phyloP scores from a whole-genome alignment of 2,888 invertebrate species.

The Eucera pruinosa region DNA sequence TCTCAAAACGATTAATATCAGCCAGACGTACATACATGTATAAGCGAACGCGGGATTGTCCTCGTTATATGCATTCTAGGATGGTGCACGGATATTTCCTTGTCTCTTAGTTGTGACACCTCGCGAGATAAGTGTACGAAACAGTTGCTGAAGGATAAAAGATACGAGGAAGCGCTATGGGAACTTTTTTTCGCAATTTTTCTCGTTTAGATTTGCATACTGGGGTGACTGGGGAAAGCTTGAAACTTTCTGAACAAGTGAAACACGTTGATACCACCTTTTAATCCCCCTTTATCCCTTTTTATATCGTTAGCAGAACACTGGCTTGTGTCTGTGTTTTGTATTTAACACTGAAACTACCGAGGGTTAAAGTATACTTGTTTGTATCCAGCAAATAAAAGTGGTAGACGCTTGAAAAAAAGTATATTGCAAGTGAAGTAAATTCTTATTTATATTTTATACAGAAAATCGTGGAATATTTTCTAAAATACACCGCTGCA shows the following conservation, averaged over 20 bases:
- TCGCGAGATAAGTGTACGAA: slow-evolving; percentile 6
- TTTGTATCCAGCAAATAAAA: too few species aligned
- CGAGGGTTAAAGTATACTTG: too few species aligned
- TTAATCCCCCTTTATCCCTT: background rate
- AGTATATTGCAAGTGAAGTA: too few species aligned
- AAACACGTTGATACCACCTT: too few species aligned
- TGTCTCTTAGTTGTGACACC: background rate
- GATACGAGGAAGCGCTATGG: background rate
- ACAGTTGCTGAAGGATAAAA: slow-evolving; percentile 7
- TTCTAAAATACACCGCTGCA: too few species aligned
- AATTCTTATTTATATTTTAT: too few species aligned
- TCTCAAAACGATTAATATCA: slow-evolving; percentile 51
- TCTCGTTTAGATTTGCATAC: background rate
- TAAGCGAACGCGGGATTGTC: slow-evolving; percentile 6
- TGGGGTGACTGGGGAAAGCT: background rate
- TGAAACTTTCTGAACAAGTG: background rate
- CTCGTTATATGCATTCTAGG: background rate
- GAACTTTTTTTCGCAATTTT: background rate
- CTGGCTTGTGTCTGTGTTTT: too few species aligned
- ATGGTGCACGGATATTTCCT: background rate
- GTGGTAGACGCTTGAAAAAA: too few species aligned
- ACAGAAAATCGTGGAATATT: too few species aligned
- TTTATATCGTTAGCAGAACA: too few species aligned
- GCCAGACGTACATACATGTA: slow-evolving; percentile 8
- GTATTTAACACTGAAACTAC: too few species aligned